Evolutionary conservation across 1,140 invertebrate genomes (phyloP).

Genomic region (Drosophila obscura): DNA sequence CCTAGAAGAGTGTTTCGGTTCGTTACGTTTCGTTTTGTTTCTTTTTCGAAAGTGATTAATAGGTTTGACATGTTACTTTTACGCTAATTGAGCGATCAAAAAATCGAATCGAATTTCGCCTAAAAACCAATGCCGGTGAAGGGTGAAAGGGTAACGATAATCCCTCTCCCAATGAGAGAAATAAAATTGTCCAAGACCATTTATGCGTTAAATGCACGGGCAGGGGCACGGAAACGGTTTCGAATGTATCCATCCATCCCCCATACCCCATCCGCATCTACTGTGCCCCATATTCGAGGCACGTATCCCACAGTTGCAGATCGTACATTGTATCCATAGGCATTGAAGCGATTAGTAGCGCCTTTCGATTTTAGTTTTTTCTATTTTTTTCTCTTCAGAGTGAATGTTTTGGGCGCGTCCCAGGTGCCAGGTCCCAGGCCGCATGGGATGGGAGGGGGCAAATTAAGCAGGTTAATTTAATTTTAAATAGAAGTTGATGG

Average conservation of each 20-base stretch:
- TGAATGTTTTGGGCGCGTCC: slow-evolving; percentile 79
- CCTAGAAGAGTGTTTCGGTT: slow-evolving; percentile 26
- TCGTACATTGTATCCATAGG: slow-evolving; percentile 52
- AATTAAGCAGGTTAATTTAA: slow-evolving; percentile 82
- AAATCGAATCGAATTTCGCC: slow-evolving; percentile 69
- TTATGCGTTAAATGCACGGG: slow-evolving; percentile 77
- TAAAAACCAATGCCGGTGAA: slow-evolving; percentile 63
- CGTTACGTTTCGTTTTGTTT: slow-evolving; percentile 6
- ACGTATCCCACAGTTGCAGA: slow-evolving; percentile 53
- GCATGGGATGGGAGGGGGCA: slow-evolving; percentile 45
- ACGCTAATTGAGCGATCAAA: slow-evolving; percentile 83
- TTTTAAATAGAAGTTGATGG: slow-evolving; percentile 80
- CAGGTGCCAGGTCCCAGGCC: slow-evolving; percentile 1
- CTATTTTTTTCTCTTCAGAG: slow-evolving; percentile 24
- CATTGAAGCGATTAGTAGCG: slow-evolving; percentile 78
- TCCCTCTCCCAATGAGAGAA: slow-evolving; percentile 18
- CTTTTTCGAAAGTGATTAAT: slow-evolving; percentile 79
- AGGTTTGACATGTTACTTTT: slow-evolving; percentile 81
- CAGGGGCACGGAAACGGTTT: slow-evolving; percentile 54
- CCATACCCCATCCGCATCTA: background rate
- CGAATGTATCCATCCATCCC: slow-evolving; percentile 24
- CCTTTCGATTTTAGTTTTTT: slow-evolving; percentile 78
- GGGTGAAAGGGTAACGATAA: slow-evolving; percentile 74
- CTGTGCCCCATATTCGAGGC: slow-evolving; percentile 29
- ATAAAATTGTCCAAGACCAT: slow-evolving; percentile 61